Evolutionary conservation across 2,113 vertebrate genomes (phyloP).

Genomic region (Penelope pileata): DNA sequence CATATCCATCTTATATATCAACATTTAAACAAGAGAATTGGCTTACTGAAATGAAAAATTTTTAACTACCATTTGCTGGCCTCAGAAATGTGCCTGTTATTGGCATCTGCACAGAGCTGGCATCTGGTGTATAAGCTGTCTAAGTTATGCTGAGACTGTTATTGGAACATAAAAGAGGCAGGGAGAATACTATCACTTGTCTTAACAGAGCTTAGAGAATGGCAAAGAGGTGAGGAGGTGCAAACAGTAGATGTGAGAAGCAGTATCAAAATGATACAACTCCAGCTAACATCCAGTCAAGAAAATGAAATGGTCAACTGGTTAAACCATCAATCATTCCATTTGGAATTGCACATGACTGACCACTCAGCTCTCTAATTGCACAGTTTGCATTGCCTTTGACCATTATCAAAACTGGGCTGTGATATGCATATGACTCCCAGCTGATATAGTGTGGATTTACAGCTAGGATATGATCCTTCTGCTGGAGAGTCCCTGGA

Average conservation of each 20-base stretch:
- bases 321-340: neutral
- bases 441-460: neutral
- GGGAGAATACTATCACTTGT: neutral
- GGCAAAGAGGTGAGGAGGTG: neutral
- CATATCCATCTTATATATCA: neutral
- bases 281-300: neutral
- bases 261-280: neutral
- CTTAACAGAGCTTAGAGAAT: neutral
- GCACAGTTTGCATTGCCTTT: neutral
- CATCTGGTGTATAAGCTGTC: neutral
- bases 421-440: neutral
- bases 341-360: neutral
- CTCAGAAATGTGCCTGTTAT: neutral
- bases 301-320: neutral
- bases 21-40: neutral
- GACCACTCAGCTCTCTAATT: neutral
- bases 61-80: neutral
- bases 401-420: neutral
- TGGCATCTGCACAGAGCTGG: neutral
- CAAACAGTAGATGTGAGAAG: neutral
- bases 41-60: neutral
- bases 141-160: neutral
- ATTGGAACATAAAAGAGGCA: neutral
- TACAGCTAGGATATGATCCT: neutral
- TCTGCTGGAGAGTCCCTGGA: neutral